Conservation (phyloP, 2,113 vertebrate genomes). For the Corythaeola cristata region DNA sequence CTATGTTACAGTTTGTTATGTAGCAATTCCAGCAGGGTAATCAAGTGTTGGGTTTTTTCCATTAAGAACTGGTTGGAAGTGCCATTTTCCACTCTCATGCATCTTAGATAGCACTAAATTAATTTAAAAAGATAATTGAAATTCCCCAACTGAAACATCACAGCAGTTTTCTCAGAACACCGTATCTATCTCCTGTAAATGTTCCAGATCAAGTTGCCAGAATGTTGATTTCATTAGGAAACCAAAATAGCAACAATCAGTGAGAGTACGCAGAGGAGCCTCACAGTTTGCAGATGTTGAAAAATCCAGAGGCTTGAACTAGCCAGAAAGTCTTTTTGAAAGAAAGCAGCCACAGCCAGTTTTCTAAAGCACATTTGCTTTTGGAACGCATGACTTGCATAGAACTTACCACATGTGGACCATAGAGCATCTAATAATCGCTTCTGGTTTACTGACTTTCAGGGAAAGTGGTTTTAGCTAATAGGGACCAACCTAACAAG, state of each 20-base stretch:
- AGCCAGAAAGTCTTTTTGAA: background rate
- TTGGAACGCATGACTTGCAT: background rate
- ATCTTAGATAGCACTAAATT: background rate
- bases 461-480: background rate
- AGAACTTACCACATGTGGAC: background rate
- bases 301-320: background rate
- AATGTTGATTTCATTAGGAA: slow-evolving; percentile 56
- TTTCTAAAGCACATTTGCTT: background rate
- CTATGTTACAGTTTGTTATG: background rate
- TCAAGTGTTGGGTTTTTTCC: background rate
- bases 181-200: background rate
- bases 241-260: slow-evolving; percentile 2
- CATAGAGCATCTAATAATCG: background rate
- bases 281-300: background rate
- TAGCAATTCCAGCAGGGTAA: background rate
- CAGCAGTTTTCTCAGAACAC: slow-evolving; percentile 27
- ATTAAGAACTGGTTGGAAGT: background rate
- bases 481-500: background rate
- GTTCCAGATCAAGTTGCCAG: background rate
- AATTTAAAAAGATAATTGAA: slow-evolving; percentile 23
- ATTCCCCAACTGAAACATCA: slow-evolving; percentile 33
- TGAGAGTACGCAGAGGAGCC: background rate
- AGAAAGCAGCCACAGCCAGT: background rate
- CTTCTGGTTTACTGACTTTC: background rate
- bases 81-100: background rate